Evolutionary conservation across 1,140 invertebrate species (phyloP).

Genomic region (Sminthurinus signatus): DNA sequence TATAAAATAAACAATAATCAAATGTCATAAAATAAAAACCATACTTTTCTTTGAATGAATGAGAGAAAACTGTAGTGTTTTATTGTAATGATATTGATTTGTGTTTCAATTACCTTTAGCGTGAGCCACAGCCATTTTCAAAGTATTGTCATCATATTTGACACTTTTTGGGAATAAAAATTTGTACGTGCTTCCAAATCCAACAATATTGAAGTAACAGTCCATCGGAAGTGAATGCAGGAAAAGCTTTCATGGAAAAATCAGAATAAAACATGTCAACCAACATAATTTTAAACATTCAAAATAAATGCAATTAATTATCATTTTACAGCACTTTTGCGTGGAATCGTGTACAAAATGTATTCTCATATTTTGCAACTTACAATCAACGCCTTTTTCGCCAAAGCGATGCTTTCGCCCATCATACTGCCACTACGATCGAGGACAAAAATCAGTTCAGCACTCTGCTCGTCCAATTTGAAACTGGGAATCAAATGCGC

Average conservation of each 20-base stretch:
- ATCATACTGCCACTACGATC: slow-evolving; percentile 46
- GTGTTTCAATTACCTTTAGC: slow-evolving; percentile 29
- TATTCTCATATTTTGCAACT: not conserved
- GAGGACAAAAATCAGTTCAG: slow-evolving; percentile 44
- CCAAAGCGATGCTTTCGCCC: slow-evolving; percentile 42
- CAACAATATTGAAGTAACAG: slow-evolving; percentile 41
- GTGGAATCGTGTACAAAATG: not conserved
- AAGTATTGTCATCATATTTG: slow-evolving; percentile 36
- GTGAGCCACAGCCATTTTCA: slow-evolving; percentile 31
- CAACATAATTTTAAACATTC: no score
- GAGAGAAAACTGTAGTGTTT: no score
- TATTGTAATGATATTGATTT: no score
- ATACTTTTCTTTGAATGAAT: no score
- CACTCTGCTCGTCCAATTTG: slow-evolving; percentile 41
- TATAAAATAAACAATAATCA: slow-evolving; percentile 7
- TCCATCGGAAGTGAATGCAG: slow-evolving; percentile 41
- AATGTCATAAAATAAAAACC: no score
- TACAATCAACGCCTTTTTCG: slow-evolving; percentile 43
- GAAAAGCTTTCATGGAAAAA: slow-evolving; percentile 25
- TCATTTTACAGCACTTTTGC: not conserved
- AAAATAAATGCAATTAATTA: no score
- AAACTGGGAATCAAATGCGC: slow-evolving; percentile 41
- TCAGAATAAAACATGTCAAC: no score
- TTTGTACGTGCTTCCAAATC: slow-evolving; percentile 37
- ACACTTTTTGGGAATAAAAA: slow-evolving; percentile 38